Evolutionary conservation across 2,113 vertebrate species (phyloP).

Genomic region (Diadophis punctatus): DNA sequence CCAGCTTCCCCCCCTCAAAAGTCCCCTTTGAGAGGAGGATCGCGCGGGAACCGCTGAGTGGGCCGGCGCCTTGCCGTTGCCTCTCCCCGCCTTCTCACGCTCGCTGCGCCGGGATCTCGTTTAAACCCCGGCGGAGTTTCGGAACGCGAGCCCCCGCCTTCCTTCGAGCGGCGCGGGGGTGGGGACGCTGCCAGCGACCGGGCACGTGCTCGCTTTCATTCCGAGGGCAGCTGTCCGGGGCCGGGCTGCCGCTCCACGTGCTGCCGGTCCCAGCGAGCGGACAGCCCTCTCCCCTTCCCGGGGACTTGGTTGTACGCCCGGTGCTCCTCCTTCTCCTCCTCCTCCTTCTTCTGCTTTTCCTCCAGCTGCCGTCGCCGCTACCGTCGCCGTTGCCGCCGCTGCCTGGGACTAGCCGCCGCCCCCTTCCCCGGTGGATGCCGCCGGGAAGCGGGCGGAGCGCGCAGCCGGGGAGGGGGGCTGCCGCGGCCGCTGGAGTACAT

Average conservation of each 20-base stretch:
- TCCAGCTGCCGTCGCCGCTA: constrained; percentile 2
- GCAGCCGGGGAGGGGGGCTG: constrained; percentile 43
- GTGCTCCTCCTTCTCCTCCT: neutral
- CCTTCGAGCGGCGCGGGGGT: neutral
- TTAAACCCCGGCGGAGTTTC: neutral
- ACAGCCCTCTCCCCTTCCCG: neutral
- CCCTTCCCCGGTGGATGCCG: constrained; percentile 49
- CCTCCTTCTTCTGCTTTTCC: neutral
- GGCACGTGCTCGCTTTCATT: constrained; percentile 2
- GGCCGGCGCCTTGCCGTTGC: neutral
- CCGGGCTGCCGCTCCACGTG: constrained; percentile 21
- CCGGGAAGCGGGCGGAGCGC: constrained; percentile 61
- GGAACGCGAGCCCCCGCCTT: neutral
- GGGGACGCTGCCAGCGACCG: neutral
- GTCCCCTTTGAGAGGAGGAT: neutral
- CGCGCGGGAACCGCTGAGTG: neutral
- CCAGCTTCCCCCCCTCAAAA: neutral
- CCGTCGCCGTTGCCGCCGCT: neutral
- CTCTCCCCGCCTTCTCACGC: neutral
- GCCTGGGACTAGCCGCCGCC: constrained; percentile 13
- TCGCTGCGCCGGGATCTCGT: neutral
- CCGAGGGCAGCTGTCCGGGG: constrained; percentile 37
- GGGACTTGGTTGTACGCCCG: neutral
- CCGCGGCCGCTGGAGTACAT: constrained; percentile 38
- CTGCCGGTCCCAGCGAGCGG: neutral